Evolutionary conservation across 2,113 vertebrate genomes (phyloP).

Genomic region (Archocentrus centrarchus): DNA sequence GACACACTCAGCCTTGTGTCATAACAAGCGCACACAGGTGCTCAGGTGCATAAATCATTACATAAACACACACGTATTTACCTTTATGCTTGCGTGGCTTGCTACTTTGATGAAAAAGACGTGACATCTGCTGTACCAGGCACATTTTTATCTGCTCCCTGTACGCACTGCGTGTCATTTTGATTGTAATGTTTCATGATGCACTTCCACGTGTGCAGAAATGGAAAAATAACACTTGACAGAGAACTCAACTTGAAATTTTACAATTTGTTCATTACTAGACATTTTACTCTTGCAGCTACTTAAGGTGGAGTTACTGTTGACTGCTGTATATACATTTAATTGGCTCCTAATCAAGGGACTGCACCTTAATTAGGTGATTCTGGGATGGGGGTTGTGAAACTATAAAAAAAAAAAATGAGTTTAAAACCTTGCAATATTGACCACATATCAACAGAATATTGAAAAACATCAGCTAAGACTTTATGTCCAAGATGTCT

Average conservation of each 20-base stretch:
- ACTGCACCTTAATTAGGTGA: background rate
- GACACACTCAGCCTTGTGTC: background rate
- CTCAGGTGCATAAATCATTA: conserved; percentile 28
- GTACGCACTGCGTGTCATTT: background rate
- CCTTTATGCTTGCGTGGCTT: conserved; percentile 11
- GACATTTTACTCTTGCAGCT: background rate
- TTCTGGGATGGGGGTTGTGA: background rate
- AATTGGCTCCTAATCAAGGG: background rate
- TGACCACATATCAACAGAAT: background rate
- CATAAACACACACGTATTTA: background rate
- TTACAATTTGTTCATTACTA: background rate
- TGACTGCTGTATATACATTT: background rate
- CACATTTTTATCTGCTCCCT: background rate
- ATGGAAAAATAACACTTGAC: background rate
- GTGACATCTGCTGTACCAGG: conserved; percentile 20
- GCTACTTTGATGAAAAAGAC: background rate
- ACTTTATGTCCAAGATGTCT: background rate
- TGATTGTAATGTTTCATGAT: background rate
- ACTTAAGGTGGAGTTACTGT: background rate
- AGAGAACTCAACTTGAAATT: background rate
- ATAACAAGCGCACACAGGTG: background rate
- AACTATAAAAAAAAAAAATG: no score
- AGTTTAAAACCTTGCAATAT: background rate
- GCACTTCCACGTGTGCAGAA: background rate
- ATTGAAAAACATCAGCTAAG: background rate